Base-by-base conservation (phyloP, 2,113 vertebrate genomes). In the Pseudopodoces humilis region DNA sequence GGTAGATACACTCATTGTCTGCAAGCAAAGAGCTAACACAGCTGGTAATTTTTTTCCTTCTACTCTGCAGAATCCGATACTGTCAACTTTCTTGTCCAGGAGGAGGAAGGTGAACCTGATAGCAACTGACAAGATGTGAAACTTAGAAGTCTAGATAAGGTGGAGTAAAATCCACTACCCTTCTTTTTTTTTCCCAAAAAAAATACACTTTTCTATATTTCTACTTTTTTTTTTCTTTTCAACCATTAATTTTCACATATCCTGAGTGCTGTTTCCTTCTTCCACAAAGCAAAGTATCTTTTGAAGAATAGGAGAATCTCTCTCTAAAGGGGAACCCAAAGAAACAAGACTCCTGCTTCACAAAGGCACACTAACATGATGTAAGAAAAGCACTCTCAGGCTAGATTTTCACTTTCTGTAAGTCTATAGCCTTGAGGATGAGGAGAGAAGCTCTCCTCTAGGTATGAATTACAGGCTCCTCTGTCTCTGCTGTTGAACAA, bases 401-500 rank as follows among this genome's bases (percentile, higher is more conserved):
- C 35, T 16, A 39, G 11, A 37, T 8, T 52, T 74, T 74, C 4
- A 10, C n/a, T 56, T 12, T 58, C 20, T 22, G 8, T 4, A 2
- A 53, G 8, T 16, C 33, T 30, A 3, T 4, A 63, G 24, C 18
- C 62, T 55, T 44, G 41, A 70, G 30, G 20, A 93, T 0, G 0
- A 72, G 15, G 20, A 18, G 46, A 43, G n/a, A 11, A 68, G 7
- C 7, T 56, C 44, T 68, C 15, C 30, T 55, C 25, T 43, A n/a
- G 15, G 6, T 44, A 27, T 13, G 10, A 18, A 6, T 3, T 9
- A 43, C 43, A 43, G 13, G 15, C 14, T 27, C 84, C 7, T 58
- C 6, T 49, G 10, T 50, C 31, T 64, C 52, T 55, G 30, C 10
- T 80, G 6, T 47, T 68, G 44, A 72, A 35, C 11, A 75, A 46